Base-by-base conservation (phyloP, 2,113 vertebrate species). In the Heteronetta atricapilla region DNA sequence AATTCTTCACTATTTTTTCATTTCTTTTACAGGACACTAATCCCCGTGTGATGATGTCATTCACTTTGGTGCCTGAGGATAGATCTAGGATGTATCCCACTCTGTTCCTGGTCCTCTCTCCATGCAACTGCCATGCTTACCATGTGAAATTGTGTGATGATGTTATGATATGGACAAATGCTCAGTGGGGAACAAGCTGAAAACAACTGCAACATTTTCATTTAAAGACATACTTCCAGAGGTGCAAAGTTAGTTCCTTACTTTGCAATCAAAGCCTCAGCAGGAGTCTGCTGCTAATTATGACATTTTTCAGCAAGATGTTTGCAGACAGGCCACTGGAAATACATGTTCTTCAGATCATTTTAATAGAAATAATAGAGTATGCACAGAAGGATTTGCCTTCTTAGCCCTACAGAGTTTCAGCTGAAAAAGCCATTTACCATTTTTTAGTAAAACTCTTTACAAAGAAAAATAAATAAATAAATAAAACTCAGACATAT, bases 261-360 rank as follows among this genome's bases (percentile, higher is more conserved):
- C 85, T 84, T 66, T 48, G 80, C 42, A 94, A 94, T 95, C 85
- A 94, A 84, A 94, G 33, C 52, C 85, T 69, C 93, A 89, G 94
- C 93, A 91, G 92, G 94, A 90, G 29, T 69, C 84, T 83, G 42
- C 84, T 89, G 63, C 59, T 97, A 97, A 97, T 95, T 96, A 82
- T 95, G 93, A 90, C 88, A 90, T 94, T 93, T 79, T 93, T 88
- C 44, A 21, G 73, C 64, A 81, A 86, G 66, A 48, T 73, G 48
- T 48, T 94, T 91, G 62, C 80, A 95, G 68, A 83, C 85, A 87
- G 85, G 94, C 94, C 96, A 90, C 55, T 92, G 64, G 64, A 85
- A 97, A 95, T 93, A 58, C 73, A 86, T 73, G 81, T 82, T 86
- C 74, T 85, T 96, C 77, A 93, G 72, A 92, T 87, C 7, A 90